A percentile compares a stretch with the other conserved stretches of the same genome.
These are phyloP conservation scores for Malurus melanocephalus DNA, from an alignment of 2,113 vertebrate genomes.

Conservation along the genomic window DNA sequence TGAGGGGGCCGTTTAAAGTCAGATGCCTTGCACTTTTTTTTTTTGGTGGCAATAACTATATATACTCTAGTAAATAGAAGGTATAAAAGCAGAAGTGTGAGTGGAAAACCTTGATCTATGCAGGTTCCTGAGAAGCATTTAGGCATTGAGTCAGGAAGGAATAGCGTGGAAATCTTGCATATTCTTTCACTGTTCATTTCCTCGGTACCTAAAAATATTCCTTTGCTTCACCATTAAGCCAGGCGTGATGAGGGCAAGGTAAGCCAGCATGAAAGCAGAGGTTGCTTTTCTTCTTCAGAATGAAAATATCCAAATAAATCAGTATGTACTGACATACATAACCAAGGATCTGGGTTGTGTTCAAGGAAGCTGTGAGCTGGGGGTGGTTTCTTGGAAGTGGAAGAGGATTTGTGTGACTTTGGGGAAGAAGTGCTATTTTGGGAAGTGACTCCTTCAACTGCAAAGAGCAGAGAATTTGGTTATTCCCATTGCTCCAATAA, in stretches of 20 bases:
- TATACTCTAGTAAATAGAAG: neutral
- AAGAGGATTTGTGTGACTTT: neutral
- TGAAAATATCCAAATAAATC: neutral
- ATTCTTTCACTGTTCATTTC: constrained; percentile 22
- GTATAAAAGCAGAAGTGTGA: constrained; percentile 8
- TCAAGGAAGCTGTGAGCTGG: neutral
- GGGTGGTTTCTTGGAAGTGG: neutral
- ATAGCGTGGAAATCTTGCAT: constrained; percentile 14
- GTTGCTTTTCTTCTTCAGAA: neutral
- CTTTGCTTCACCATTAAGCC: neutral
- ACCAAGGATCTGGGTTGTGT: neutral
- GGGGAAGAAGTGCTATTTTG: neutral
- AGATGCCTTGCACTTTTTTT: neutral
- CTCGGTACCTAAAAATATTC: constrained; percentile 30
- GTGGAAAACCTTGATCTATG: constrained; percentile 17
- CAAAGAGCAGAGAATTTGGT: neutral
- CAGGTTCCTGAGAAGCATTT: neutral
- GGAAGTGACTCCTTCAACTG: neutral
- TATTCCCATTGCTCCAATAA: neutral
- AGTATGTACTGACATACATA: neutral
- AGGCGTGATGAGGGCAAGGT: neutral
- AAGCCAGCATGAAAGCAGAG: neutral
- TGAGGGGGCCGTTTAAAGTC: neutral
- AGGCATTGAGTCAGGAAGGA: constrained; percentile 28
- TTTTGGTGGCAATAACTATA: constrained; percentile 17